Base-by-base conservation (phyloP, 2,888 invertebrate species). In the Ophion costatus region DNA sequence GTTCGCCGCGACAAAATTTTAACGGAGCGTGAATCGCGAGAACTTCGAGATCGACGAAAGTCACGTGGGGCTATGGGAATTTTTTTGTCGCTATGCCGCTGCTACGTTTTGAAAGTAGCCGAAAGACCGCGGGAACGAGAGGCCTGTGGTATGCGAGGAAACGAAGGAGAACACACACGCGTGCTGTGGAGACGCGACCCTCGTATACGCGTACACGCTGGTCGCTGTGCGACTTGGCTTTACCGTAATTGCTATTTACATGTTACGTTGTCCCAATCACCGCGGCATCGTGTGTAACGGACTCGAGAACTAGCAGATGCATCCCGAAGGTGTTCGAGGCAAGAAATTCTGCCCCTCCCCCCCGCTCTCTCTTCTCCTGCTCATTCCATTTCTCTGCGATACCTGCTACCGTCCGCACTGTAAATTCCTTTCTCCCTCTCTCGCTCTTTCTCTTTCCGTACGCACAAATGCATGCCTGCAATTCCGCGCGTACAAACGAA, bases 291-390 rank as follows among this genome's bases (percentile, higher is more conserved):
- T 84, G 69, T 79, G 80, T 86, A 85, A 84, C 82, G 86, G 85
- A 61, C 71, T 81, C 64, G 78, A 59, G 73, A 76, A 75, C 87
- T 82, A 85, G 90, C 91, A 92, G 92, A 92, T 92, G 92, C 91
- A 91, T 90, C 90, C 89, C 57, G 88, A 91, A 92, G 92, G 92
- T 89, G 92, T 91, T 92, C 91, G 90, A 91, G 92, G 93, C 93
- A 93, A 93, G 92, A 93, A 93, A 92, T 91, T 91, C 90, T 90
- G 91, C 90, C 90, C 91, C 87, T 86, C 80, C 85, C 86, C 83
- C 79, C 29, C 29, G 0, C 29, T 29, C 29, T 4, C 29, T 29
- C 29, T 29, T 29, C 29, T 29, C 29, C 29, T 4, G 29, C 29
- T 29, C 29, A 29, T 29, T 29, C 29, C 29, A 29, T 29, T 29